phyloP scores from a whole-genome alignment of 2,113 vertebrate genomes.

The Eleginops maclovinus region DNA sequence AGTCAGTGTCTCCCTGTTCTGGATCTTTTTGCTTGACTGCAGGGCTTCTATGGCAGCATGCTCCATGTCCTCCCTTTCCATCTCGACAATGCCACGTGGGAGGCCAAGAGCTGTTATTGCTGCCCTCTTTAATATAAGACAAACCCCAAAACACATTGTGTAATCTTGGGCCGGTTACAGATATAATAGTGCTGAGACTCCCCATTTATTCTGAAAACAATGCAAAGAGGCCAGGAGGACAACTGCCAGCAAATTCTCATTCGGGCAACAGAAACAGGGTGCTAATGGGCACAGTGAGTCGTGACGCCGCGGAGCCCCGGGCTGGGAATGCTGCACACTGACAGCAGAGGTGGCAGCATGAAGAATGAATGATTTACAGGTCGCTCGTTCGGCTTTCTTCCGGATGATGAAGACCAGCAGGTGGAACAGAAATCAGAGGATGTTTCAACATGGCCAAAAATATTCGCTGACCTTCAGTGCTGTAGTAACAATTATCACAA shows the following conservation, averaged over 20 bases:
- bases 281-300: constrained; percentile 65
- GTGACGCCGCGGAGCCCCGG: constrained; percentile 32
- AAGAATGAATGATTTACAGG: constrained; percentile 65
- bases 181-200: constrained; percentile 49
- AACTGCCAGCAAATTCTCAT: constrained; percentile 63
- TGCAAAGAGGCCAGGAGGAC: constrained; percentile 50
- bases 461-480: not conserved
- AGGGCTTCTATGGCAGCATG: constrained; percentile 45
- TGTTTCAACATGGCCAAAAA: constrained; percentile 10
- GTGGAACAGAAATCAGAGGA: constrained; percentile 6
- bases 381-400: constrained; percentile 12
- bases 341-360: constrained; percentile 50
- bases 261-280: constrained; percentile 52
- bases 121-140: constrained; percentile 21
- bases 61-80: constrained; percentile 48
- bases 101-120: constrained; percentile 37
- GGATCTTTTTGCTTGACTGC: constrained; percentile 35
- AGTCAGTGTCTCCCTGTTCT: constrained; percentile 29
- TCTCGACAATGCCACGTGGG: constrained; percentile 45
- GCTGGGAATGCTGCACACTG: constrained; percentile 48
- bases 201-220: constrained; percentile 60
- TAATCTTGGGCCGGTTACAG: constrained; percentile 26
- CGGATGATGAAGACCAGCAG: not conserved
- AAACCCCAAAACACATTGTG: constrained; percentile 18
- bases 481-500: not conserved